Evolutionary conservation across 2,888 invertebrate genomes (phyloP).

Genomic region (Trichogramma dendrolimi): DNA sequence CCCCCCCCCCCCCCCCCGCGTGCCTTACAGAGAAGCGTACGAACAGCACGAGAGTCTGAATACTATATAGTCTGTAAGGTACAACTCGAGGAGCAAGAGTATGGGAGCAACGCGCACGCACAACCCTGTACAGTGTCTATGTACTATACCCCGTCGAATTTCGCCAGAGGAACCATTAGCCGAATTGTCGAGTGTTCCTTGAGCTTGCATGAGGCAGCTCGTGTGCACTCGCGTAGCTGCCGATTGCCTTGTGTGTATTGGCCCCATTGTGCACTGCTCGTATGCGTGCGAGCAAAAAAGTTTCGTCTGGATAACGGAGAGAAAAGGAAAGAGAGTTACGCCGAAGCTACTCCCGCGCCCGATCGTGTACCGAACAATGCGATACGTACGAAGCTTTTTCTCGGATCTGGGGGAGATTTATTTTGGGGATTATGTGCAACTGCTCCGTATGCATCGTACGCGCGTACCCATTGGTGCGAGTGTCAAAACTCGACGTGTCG

Average conservation of each 20-base stretch:
- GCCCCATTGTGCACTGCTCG: not conserved
- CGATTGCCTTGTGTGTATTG: no score
- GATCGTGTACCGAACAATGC: constrained; percentile 25
- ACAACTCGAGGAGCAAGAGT: no score
- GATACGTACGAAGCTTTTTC: not conserved
- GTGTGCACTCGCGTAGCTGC: no score
- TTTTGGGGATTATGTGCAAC: no score
- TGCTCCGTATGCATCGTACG: not conserved
- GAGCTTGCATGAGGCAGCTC: not conserved
- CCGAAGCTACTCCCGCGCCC: constrained; percentile 15
- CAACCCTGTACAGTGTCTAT: no score
- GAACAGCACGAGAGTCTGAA: no score
- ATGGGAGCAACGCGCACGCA: no score
- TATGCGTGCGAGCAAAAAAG: not conserved
- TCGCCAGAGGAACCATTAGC: not conserved
- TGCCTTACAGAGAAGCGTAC: no score
- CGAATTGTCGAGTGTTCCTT: constrained; percentile 14
- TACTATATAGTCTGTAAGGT: no score
- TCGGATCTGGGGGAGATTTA: no score
- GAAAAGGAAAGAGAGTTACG: constrained; percentile 1
- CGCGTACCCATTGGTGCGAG: not conserved
- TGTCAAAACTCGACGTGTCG: constrained; percentile 10
- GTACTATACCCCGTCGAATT: no score
- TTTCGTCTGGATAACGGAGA: not conserved
- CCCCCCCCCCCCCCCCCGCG: no score